Evolutionary conservation across 2,113 vertebrate species (phyloP).

Genomic region (Morone chrysops): DNA sequence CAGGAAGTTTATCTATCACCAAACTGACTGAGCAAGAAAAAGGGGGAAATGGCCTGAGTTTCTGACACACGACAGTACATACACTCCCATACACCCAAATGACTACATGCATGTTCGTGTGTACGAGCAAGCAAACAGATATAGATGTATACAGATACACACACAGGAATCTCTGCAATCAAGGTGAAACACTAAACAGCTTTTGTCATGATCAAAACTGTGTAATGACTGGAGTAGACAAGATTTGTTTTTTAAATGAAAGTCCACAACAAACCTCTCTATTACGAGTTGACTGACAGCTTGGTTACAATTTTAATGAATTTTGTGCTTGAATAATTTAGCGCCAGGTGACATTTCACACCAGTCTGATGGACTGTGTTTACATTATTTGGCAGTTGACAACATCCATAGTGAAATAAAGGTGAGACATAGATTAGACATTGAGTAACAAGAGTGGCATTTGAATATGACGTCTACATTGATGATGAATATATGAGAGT

Average conservation of each 20-base stretch:
- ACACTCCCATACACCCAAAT: neutral
- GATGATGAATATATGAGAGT: neutral
- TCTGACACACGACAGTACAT: neutral
- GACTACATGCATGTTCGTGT: neutral
- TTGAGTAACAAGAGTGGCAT: no score
- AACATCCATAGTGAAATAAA: neutral
- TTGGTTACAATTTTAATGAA: constrained; percentile 15
- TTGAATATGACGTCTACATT: neutral
- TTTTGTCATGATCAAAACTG: neutral
- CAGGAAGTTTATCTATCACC: neutral
- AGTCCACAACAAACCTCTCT: neutral
- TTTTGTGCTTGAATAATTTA: constrained; percentile 29
- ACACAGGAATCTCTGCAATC: neutral
- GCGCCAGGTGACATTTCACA: constrained; percentile 29
- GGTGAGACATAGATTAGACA: neutral
- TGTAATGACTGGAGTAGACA: neutral
- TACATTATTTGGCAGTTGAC: constrained; percentile 1
- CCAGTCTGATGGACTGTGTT: neutral
- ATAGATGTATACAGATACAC: neutral
- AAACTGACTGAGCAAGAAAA: neutral
- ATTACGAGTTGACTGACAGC: constrained; percentile 2
- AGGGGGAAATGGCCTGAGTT: neutral
- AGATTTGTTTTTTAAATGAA: neutral
- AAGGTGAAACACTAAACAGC: neutral
- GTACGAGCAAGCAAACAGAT: constrained; percentile 7